phyloP scores from a whole-genome alignment of 2,888 invertebrate species.

The Andricus quercusramuli region DNA sequence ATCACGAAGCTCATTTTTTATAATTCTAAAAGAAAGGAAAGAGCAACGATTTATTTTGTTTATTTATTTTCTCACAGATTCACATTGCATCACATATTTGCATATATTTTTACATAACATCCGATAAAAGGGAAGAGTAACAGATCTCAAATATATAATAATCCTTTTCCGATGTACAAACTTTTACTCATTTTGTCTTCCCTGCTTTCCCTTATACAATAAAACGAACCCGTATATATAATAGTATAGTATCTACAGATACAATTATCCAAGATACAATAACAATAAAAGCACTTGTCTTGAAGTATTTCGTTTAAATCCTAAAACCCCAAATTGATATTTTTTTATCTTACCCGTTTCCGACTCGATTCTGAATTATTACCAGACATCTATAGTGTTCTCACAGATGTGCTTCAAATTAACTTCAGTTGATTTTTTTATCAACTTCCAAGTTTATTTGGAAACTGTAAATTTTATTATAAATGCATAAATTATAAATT shows the following conservation, averaged over 20 bases:
- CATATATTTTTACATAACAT: conserved; percentile 24
- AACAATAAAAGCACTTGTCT: conserved; percentile 41
- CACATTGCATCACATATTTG: conserved; percentile 21
- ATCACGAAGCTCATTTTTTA: too few species aligned
- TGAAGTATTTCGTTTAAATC: conserved; percentile 24
- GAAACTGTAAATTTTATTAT: neutral
- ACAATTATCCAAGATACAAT: conserved; percentile 26
- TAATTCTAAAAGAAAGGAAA: neutral
- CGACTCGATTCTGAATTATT: conserved; percentile 14
- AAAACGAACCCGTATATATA: conserved; percentile 27
- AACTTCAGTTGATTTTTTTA: neutral
- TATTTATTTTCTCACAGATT: conserved; percentile 37
- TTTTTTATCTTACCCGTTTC: conserved; percentile 28
- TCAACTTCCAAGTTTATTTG: neutral
- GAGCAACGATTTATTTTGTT: conserved; percentile 12
- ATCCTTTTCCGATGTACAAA: conserved; percentile 23
- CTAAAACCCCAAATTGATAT: conserved; percentile 14
- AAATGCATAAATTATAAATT: neutral
- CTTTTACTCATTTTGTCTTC: conserved; percentile 9
- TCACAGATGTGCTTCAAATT: conserved; percentile 21
- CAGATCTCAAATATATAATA: neutral
- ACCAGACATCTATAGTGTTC: neutral
- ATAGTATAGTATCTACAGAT: conserved; percentile 15
- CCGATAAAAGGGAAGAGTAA: conserved; percentile 7
- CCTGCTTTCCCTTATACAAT: neutral